phyloP scores from a whole-genome alignment of 2,113 vertebrate species.

The Nothoprocta pentlandii region DNA sequence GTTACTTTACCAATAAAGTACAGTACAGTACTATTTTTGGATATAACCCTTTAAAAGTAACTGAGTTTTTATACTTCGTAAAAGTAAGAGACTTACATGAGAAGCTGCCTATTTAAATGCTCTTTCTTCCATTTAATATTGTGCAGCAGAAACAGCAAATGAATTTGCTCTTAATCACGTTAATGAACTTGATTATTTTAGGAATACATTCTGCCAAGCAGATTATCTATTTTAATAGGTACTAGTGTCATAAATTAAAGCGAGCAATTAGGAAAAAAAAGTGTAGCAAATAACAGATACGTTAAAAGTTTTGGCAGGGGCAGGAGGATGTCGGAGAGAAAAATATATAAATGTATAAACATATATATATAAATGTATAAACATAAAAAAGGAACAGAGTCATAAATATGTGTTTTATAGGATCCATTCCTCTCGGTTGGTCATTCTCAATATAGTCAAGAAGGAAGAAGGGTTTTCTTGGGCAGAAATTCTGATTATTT shows the following conservation, averaged over 20 bases:
- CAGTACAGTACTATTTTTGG: conserved; percentile 44
- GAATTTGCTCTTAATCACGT: conserved; percentile 21
- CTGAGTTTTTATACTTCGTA: not conserved
- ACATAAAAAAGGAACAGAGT: not conserved
- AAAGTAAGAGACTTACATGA: not conserved
- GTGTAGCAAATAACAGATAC: not conserved
- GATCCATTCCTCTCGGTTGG: not conserved
- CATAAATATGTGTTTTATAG: not conserved
- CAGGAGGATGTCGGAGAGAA: not conserved
- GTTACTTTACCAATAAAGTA: conserved; percentile 40
- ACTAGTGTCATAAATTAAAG: conserved; percentile 9
- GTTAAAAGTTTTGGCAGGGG: not conserved
- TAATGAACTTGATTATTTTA: conserved; percentile 57
- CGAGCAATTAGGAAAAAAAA: not conserved
- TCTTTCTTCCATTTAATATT: not conserved
- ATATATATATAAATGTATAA: too few relatives aligned
- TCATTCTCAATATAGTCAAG: not conserved
- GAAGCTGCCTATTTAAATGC: not conserved
- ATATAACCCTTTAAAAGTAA: conserved; percentile 23
- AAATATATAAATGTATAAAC: too few relatives aligned
- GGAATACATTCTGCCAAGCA: conserved; percentile 33
- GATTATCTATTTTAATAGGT: conserved; percentile 40
- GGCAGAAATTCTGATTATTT: not conserved
- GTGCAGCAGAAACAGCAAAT: not conserved
- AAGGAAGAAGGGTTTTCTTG: not conserved